phyloP scores from a whole-genome alignment of 2,113 vertebrate genomes.

The Jacana jacana region DNA sequence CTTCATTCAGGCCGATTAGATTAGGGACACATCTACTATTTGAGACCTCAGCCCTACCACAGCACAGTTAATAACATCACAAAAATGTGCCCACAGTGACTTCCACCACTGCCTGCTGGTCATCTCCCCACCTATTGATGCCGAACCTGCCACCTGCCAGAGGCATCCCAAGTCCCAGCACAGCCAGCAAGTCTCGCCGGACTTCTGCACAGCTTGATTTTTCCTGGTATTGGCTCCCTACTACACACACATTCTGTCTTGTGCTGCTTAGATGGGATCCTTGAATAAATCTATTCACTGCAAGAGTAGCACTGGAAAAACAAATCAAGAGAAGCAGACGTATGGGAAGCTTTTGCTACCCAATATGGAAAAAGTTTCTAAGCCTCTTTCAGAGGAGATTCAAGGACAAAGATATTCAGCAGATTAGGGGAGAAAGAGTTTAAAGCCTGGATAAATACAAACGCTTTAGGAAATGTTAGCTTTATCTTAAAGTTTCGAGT shows the following conservation, averaged over 20 bases:
- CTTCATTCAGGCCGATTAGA: neutral
- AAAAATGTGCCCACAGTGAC: neutral
- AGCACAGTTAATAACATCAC: rapidly evolving
- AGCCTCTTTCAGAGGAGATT: neutral
- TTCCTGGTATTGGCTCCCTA: neutral
- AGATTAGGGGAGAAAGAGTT: neutral
- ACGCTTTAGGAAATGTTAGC: neutral
- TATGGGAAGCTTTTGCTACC: neutral
- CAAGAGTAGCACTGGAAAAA: rapidly evolving
- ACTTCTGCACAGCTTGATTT: neutral
- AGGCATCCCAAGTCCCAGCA: rapidly evolving
- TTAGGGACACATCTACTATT: neutral
- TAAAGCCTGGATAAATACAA: neutral
- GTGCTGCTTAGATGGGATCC: neutral
- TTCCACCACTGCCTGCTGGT: neutral
- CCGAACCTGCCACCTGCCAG: neutral
- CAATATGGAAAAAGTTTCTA: neutral
- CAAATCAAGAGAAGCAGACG: neutral
- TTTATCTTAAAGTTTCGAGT: neutral
- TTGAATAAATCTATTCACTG: neutral
- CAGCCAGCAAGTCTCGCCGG: neutral
- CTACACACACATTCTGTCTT: neutral
- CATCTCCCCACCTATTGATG: no score
- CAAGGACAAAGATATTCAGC: neutral
- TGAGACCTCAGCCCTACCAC: neutral